Evolutionary conservation across 2,888 invertebrate genomes (phyloP).

Genomic region (Lordiphosa fenestrarum): DNA sequence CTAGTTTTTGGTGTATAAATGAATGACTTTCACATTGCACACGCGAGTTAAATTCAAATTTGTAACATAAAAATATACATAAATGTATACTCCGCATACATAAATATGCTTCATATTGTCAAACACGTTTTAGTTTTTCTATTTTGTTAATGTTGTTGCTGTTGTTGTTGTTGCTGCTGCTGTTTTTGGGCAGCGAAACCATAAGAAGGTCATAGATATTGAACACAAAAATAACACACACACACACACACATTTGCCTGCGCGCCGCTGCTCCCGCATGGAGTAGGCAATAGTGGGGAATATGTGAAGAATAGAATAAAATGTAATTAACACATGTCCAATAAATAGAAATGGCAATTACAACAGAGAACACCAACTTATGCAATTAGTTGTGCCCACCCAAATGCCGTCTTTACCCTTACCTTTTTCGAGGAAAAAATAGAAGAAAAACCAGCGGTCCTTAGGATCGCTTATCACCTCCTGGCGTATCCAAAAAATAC

Average conservation of each 20-base stretch:
- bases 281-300: no score
- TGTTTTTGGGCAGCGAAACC: slow-evolving; percentile 46
- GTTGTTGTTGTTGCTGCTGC: no score
- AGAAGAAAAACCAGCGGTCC: no score
- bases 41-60: slow-evolving; percentile 21
- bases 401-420: no score
- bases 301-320: slow-evolving; percentile 26
- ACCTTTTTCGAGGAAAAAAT: no score
- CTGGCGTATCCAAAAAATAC: no score
- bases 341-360: slow-evolving; percentile 24
- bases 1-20: slow-evolving; percentile 2
- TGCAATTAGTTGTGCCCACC: no score
- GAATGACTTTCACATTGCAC: slow-evolving; percentile 18
- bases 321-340: slow-evolving; percentile 40
- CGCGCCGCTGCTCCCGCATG: slow-evolving; percentile 1
- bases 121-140: slow-evolving; percentile 53
- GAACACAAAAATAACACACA: slow-evolving; percentile 28
- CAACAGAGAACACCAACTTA: background rate
- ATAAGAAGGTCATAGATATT: slow-evolving; percentile 65
- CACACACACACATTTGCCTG: slow-evolving; percentile 4
- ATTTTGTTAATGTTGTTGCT: no score
- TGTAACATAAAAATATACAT: no score
- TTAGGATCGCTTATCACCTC: no score
- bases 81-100: slow-evolving; percentile 17
- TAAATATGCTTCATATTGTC: slow-evolving; percentile 35